Evolutionary conservation across 2,888 invertebrate genomes (phyloP), one percentile per base, ranked within the genome.

Genomic region (Sepiola atlantica): DNA sequence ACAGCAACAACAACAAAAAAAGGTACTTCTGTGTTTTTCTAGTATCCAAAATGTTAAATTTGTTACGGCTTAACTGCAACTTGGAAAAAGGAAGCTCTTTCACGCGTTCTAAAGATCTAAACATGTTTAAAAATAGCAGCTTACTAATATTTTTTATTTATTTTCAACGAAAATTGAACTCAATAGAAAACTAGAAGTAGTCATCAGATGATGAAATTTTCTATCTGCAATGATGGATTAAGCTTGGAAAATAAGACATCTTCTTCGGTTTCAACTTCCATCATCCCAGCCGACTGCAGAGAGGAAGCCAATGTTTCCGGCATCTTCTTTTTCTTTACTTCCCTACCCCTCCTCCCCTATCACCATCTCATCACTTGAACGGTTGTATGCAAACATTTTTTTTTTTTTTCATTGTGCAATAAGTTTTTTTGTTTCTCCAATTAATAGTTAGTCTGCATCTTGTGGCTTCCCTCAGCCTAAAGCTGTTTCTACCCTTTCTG

Each of bases 211-310:
- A 77, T 77, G 77, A 77, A 77, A 16, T 77, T 77, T 77, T 77
- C 61, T 61, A 61, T 61, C 77, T 77, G 77, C 77, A 77, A 77
- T 77, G 77, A n/a, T 77, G n/a, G 77, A n/a, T 77, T 16, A 77
- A 77, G 77, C 77, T 77, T 77, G 77, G 32, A 77, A 77, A 77
- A 32, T 32, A 77, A 77, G 45, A 77, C n/a, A 77, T 77, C 77
- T 77, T 45, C 45, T 45, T 45, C 14, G 77, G n/a, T 77, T 77
- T 77, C 77, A 61, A 61, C 24, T 61, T 8, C 21, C 61, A 77
- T 77, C 77, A 77, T 77, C 77, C 77, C 77, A 77, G 77, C 77
- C 77, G 77, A 77, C 77, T 77, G 77, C 77, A 77, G 77, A 77
- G 77, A 77, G 77, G 77, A 77, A 77, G 77, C 77, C 77, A 77